Base-by-base conservation (phyloP, 2,888 invertebrate genomes). In the Dynastes tityus region DNA sequence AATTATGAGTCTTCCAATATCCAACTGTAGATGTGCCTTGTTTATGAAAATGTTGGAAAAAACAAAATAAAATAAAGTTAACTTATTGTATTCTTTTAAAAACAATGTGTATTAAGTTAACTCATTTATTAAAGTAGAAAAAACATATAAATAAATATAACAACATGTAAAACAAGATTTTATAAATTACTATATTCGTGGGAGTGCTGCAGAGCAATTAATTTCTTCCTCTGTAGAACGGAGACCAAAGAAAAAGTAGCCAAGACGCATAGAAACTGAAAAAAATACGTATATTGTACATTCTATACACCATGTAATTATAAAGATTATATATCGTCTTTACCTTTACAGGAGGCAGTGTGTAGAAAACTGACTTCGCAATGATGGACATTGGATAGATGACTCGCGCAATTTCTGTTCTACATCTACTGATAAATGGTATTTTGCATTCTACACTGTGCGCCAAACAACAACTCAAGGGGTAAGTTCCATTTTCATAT, bases 401-500 rank as follows among this genome's bases (percentile, higher is more conserved):
- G 13, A 63, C 63, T 29, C 63, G 63, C 8, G 63, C 11, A 32
- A 63, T 63, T 63, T 63, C 63, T 27, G 9, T 27, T 13, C 32
- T 63, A 32, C 63, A 63, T 13, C 32, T 5, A 29, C 11, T 13
- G 32, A 63, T 29, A 63, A 63, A 32, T 32, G 63, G 63, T 9
- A 13, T 11, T 29, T 63, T 63, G 29, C 63, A 63, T 32, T 32
- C 63, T 13, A 13, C 11, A 13, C 2, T 58, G 13, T 63, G 2
- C 13, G 27, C 11, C 9, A n/a, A 9, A n/a, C 73, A 73, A 11
- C 73, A 73, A 22, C 61, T 61, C 11, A 5, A 5, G 37, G 73
- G 73, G 13, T 73, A 73, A n/a, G 40, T 73, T 61, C 61, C 58
- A 27, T 73, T 73, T 27, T 61, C 27, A 0, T 53, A 40, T 45